A percentile compares a stretch with the other conserved stretches of the same genome.
Evolutionary conservation across 2,797 vertebrate genomes (phyloP).

Genomic region (Etheostoma perlongum): DNA sequence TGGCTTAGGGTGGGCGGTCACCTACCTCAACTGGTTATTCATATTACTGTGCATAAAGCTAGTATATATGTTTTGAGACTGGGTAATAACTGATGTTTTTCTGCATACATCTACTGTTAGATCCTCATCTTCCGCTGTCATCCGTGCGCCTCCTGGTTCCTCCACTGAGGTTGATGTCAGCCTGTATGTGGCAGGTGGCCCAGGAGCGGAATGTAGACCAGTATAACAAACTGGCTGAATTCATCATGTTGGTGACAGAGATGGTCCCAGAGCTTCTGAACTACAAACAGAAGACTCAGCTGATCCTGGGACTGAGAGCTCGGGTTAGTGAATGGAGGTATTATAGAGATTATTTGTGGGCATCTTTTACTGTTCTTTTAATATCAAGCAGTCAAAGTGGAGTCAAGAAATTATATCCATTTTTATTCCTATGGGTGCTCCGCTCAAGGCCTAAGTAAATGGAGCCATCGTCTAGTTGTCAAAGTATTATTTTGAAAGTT

Average conservation of each 20-base stretch:
- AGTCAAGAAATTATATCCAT: too few species aligned
- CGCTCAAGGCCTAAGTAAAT: not conserved
- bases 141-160: constrained; percentile 33
- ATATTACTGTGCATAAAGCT: too few species aligned
- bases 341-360: not conserved
- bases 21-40: too few species aligned
- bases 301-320: constrained; percentile 36
- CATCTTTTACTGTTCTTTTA: not conserved
- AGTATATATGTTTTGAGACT: too few species aligned
- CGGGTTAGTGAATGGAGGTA: constrained; percentile 11
- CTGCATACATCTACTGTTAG: not conserved
- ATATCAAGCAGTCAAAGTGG: not conserved
- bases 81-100: too few species aligned
- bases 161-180: constrained; percentile 37
- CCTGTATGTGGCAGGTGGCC: constrained; percentile 38
- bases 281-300: constrained; percentile 34
- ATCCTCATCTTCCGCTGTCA: constrained; percentile 10
- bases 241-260: constrained; percentile 19
- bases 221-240: constrained; percentile 21
- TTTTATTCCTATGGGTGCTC: too few species aligned
- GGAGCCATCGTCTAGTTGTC: not conserved
- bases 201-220: constrained; percentile 14
- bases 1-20: too few species aligned
- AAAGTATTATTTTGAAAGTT: not conserved
- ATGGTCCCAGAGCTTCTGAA: constrained; percentile 30